phyloP scores from a whole-genome alignment of 1,140 invertebrate genomes.

The Melanaphis sacchari region DNA sequence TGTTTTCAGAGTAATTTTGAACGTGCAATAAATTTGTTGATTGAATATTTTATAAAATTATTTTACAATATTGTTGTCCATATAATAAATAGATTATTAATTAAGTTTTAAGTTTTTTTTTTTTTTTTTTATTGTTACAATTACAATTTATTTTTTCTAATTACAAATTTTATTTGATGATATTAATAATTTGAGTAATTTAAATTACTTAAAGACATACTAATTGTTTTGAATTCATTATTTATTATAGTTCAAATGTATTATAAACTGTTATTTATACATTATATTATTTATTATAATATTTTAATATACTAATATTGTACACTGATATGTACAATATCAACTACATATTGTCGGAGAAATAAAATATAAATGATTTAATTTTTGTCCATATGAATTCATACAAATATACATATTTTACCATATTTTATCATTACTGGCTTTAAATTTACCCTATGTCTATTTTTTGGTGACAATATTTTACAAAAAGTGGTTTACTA shows the following conservation, averaged over 20 bases:
- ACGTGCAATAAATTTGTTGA: slow-evolving; percentile 39
- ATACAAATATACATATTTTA: neutral
- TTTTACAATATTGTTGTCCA: slow-evolving; percentile 37
- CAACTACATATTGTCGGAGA: neutral
- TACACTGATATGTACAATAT: neutral
- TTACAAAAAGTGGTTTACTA: too few relatives aligned
- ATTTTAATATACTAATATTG: neutral
- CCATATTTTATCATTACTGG: neutral
- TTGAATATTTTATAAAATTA: slow-evolving; percentile 12
- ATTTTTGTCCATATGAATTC: neutral
- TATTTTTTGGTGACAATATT: neutral
- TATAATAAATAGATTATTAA: neutral
- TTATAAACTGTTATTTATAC: slow-evolving; percentile 39
- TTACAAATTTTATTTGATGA: slow-evolving; percentile 32
- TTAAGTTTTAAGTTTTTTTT: slow-evolving; percentile 30
- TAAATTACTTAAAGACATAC: neutral
- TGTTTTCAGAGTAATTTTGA: slow-evolving; percentile 29
- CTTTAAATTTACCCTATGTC: neutral
- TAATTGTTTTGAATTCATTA: slow-evolving; percentile 48
- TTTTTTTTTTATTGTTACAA: slow-evolving; percentile 31
- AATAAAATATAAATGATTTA: slow-evolving; percentile 23
- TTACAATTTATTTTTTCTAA: slow-evolving; percentile 9
- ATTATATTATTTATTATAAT: neutral
- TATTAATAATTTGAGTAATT: slow-evolving; percentile 16
- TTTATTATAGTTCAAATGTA: slow-evolving; percentile 46